Evolutionary conservation across 2,888 invertebrate genomes (phyloP).

Genomic region (Xylophagus ater): DNA sequence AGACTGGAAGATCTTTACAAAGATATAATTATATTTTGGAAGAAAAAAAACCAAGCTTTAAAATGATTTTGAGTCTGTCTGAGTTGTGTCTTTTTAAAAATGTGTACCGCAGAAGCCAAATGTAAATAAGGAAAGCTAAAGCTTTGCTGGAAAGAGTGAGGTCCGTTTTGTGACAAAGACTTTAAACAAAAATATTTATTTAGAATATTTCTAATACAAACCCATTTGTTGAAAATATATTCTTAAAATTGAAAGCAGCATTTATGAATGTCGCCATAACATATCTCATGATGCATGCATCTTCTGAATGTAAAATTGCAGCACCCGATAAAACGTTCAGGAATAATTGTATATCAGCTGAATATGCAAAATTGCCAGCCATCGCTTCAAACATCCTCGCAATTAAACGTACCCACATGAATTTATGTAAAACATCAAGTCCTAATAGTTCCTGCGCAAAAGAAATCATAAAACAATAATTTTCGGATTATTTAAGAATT

Average conservation of each 20-base stretch:
- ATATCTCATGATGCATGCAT: constrained; percentile 86
- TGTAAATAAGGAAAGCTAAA: too few species aligned
- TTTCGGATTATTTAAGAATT: neutral
- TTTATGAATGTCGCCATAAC: constrained; percentile 97
- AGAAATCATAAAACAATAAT: constrained; percentile 15
- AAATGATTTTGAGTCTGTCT: too few species aligned
- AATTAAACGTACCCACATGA: constrained; percentile 95
- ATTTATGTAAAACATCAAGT: constrained; percentile 93
- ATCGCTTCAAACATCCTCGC: constrained; percentile 96
- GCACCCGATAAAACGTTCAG: constrained; percentile 96
- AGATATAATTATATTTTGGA: too few species aligned
- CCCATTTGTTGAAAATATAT: constrained; percentile 96
- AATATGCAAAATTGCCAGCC: constrained; percentile 94
- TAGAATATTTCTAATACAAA: constrained; percentile 38
- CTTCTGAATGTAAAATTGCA: constrained; percentile 91
- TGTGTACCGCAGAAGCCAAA: too few species aligned
- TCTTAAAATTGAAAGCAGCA: constrained; percentile 95
- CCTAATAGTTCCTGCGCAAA: constrained; percentile 63
- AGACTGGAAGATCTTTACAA: too few species aligned
- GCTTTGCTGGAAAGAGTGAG: too few species aligned
- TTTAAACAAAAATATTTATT: too few species aligned
- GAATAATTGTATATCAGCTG: constrained; percentile 94
- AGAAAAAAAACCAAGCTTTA: too few species aligned
- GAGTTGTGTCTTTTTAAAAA: too few species aligned
- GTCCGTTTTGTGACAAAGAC: too few species aligned